These are phyloP conservation scores for Dromiciops gliroides DNA, from an alignment of 2,113 vertebrate species.

Conservation along the genomic window DNA sequence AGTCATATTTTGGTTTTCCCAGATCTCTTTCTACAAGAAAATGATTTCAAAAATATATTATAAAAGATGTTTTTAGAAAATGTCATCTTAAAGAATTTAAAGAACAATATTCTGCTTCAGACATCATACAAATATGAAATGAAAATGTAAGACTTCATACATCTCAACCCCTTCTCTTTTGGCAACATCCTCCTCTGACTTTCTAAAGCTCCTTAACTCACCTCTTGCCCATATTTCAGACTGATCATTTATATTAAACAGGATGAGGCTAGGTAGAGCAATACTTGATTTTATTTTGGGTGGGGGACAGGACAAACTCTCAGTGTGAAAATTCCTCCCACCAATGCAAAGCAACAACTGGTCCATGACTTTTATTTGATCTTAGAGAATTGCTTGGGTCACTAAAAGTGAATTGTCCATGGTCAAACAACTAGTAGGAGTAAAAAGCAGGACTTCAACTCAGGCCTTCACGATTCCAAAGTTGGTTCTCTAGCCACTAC, in stretches of 20 bases:
- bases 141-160: neutral
- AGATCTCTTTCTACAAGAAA: slow-evolving; percentile 91
- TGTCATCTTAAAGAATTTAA: slow-evolving; percentile 43
- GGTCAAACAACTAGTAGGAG: neutral
- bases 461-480: neutral
- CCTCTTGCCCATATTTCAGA: neutral
- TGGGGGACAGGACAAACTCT: neutral
- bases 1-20: slow-evolving; percentile 94
- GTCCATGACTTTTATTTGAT: neutral
- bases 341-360: neutral
- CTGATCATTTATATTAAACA: neutral
- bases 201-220: neutral
- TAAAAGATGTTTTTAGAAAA: slow-evolving; percentile 7
- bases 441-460: neutral
- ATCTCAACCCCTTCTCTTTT: neutral
- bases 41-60: neutral
- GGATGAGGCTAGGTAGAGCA: neutral
- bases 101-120: slow-evolving; percentile 8
- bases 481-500: neutral
- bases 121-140: neutral
- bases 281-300: neutral
- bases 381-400: neutral
- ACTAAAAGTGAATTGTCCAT: neutral
- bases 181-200: neutral
- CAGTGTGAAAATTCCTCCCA: neutral